Percentiles rank a stretch among this genome's conserved stretches.
Conservation (phyloP, 2,888 invertebrate species). For the Aethes cnicana region DNA sequence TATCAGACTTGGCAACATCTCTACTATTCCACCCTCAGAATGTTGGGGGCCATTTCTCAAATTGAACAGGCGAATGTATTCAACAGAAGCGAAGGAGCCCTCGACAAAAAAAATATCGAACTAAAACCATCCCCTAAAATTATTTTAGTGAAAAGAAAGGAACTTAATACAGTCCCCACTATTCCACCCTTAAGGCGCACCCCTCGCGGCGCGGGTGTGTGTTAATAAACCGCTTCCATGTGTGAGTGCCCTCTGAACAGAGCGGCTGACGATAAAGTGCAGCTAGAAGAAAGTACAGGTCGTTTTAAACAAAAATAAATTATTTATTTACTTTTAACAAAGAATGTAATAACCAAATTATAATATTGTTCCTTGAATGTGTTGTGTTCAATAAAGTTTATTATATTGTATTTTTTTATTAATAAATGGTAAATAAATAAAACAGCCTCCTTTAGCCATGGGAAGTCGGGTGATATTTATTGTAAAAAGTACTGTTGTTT, state of each 20-base stretch:
- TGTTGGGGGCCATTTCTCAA: constrained; percentile 67
- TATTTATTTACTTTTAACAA: too few species aligned
- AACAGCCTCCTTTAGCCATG: too few species aligned
- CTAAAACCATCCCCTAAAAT: constrained; percentile 82
- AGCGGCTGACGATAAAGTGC: constrained; percentile 65
- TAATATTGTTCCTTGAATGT: too few species aligned
- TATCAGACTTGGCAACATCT: constrained; percentile 28
- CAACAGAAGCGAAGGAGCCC: constrained; percentile 63
- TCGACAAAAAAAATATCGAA: constrained; percentile 77
- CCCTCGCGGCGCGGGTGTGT: constrained; percentile 50
- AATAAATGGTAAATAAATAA: background rate
- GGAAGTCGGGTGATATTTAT: too few species aligned
- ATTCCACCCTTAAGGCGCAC: constrained; percentile 68
- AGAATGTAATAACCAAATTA: too few species aligned
- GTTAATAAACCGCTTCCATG: constrained; percentile 46
- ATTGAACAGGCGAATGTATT: constrained; percentile 64
- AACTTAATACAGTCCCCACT: constrained; percentile 82
- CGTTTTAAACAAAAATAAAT: constrained; percentile 3
- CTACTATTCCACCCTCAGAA: constrained; percentile 46
- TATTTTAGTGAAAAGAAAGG: constrained; percentile 83
- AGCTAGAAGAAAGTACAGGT: constrained; percentile 47
- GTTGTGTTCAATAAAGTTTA: too few species aligned
- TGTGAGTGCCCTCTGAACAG: constrained; percentile 69
- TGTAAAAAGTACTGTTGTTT: too few species aligned
- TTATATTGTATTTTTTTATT: background rate